Evolutionary conservation across 2,888 invertebrate species (phyloP), one percentile per base, ranked within the genome.

Genomic region (Drosophila greeni): DNA sequence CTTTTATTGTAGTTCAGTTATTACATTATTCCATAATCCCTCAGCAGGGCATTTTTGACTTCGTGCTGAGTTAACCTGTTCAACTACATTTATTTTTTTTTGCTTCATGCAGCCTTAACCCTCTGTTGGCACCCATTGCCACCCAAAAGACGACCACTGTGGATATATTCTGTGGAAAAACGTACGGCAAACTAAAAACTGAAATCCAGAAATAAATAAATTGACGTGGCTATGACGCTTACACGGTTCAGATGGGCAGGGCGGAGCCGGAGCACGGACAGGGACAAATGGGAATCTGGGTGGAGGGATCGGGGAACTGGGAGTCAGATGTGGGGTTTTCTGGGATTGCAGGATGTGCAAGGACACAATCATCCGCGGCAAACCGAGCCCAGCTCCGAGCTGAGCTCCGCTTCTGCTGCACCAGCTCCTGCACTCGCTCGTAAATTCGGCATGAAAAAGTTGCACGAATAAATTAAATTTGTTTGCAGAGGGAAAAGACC

Each of bases 161-260:
- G 40, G 43, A 59, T 66, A 70, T 82, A 72, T 70, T 60, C 51
- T 72, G 58, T 37, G 83, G 56, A 66, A 76, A 72, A 82, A 70
- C 79, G 75, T 71, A 77, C 64, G 82, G 68, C 54, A 75, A 84
- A 79, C 82, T 84, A 84, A 79, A 84, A 79, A 84, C 79, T 75
- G 76, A 84, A 78, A 84, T 82, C 60, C 82, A 75, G 80, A 72
- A 75, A 79, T 79, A 79, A 79, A 79, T 79, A 79, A 79, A 79
- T 84, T 79, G 79, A 84, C 79, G 79, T 78, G 84, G 79, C 84
- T 82, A 75, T 84, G 82, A 82, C 84, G 84, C 79, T 84, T 84
- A 82, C 70, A 75, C 58, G 74, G 49, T 53, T 59, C 60, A 54
- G 59, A 58, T 55, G 64, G 67, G 61, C 26, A 40, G 34, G 62